These are phyloP conservation scores for Agriopis leucophaearia DNA, from an alignment of 2,888 invertebrate genomes.

Conservation along the genomic window DNA sequence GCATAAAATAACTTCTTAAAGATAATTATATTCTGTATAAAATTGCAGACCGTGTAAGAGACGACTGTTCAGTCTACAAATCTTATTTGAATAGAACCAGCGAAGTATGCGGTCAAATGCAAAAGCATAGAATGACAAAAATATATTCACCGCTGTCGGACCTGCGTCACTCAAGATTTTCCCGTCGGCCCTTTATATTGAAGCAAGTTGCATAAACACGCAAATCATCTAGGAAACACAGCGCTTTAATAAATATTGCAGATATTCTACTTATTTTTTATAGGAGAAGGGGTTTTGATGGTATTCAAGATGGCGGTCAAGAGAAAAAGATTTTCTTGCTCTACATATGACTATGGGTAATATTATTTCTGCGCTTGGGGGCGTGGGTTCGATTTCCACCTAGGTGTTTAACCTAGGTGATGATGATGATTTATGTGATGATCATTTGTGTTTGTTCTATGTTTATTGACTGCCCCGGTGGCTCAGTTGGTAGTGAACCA, in stretches of 20 bases:
- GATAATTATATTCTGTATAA: slow-evolving; percentile 14
- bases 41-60: slow-evolving; percentile 24
- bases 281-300: slow-evolving; percentile 15
- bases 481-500: no score
- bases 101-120: slow-evolving; percentile 56
- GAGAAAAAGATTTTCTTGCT: not conserved
- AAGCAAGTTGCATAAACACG: slow-evolving; percentile 64
- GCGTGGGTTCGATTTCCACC: no score
- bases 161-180: slow-evolving; percentile 72
- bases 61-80: slow-evolving; percentile 26
- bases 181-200: slow-evolving; percentile 59
- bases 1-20: no score
- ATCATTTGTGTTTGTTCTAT: no score
- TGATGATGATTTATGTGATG: no score
- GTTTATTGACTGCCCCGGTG: no score
- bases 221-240: slow-evolving; percentile 58
- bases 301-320: slow-evolving; percentile 11
- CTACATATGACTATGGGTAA: no score
- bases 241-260: slow-evolving; percentile 51
- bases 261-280: slow-evolving; percentile 49
- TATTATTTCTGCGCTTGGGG: no score
- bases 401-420: no score
- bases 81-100: slow-evolving; percentile 28
- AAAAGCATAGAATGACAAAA: slow-evolving; percentile 68
- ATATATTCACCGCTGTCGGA: slow-evolving; percentile 71